Evolutionary conservation across 1,140 invertebrate species (phyloP).

Genomic region (Drosophila ogumai): DNA sequence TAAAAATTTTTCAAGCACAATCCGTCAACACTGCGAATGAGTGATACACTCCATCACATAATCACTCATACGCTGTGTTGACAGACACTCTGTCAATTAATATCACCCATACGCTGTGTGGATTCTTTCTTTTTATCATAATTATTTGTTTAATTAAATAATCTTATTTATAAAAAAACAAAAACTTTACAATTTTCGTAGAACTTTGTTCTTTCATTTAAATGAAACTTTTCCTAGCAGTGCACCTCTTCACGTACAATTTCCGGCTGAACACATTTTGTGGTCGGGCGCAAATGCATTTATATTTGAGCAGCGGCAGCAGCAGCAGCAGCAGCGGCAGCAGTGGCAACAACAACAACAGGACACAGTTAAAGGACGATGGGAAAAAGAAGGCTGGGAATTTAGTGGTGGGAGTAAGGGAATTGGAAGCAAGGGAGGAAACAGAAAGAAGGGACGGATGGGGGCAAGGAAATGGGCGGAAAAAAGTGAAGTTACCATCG

Average conservation of each 20-base stretch:
- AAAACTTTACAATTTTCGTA: no score
- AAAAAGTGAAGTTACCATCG: slow-evolving; percentile 40
- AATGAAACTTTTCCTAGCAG: slow-evolving; percentile 5
- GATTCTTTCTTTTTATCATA: background rate
- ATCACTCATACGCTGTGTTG: slow-evolving; percentile 3
- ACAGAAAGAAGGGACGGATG: background rate
- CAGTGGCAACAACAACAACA: slow-evolving; percentile 39
- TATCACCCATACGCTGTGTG: no score
- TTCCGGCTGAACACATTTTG: slow-evolving; percentile 84
- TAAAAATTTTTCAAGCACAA: background rate
- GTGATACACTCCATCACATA: background rate
- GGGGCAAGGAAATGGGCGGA: slow-evolving; percentile 2
- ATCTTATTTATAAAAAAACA: no score
- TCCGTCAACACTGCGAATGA: background rate
- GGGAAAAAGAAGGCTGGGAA: slow-evolving; percentile 9
- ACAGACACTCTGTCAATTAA: no score
- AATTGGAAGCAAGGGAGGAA: slow-evolving; percentile 6
- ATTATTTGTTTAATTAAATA: no score
- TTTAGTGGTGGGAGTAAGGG: slow-evolving; percentile 5
- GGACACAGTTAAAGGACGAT: slow-evolving; percentile 1
- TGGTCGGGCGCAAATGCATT: slow-evolving; percentile 80
- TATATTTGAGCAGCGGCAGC: slow-evolving; percentile 73
- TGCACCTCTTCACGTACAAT: slow-evolving; percentile 78
- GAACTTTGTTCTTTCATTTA: background rate
- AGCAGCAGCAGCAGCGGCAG: slow-evolving; percentile 39